Percentiles rank a stretch among this genome's conserved stretches.
Conservation (phyloP, 2,797 vertebrate species). For the Sus cebifrons region DNA sequence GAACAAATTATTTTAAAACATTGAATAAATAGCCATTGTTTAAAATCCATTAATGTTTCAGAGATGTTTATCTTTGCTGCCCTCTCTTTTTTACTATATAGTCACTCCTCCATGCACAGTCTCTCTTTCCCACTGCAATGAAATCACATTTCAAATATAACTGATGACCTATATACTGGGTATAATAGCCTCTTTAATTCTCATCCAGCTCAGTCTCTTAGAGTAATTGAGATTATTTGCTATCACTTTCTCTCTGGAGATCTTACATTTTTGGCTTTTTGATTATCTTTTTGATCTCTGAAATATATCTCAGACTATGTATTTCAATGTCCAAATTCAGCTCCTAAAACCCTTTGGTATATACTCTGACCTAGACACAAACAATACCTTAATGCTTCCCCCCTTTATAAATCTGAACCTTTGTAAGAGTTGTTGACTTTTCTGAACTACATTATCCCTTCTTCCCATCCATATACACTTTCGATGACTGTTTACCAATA, state of each 20-base stretch:
- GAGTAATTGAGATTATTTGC: neutral
- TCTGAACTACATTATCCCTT: neutral
- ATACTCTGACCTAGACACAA: neutral
- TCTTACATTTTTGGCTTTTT: neutral
- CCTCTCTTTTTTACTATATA: neutral
- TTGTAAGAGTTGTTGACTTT: neutral
- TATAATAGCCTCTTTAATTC: neutral
- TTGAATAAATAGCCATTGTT: neutral
- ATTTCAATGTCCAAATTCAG: neutral
- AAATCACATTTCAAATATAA: conserved; percentile 49
- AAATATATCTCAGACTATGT: neutral
- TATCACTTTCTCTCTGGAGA: neutral
- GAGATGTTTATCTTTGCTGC: neutral
- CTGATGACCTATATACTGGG: neutral
- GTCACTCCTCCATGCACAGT: neutral
- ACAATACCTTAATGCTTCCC: neutral
- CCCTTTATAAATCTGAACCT: neutral
- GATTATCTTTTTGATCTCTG: neutral
- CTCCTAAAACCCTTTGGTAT: neutral
- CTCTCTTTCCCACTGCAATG: neutral
- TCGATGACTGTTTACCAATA: neutral
- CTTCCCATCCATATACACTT: neutral
- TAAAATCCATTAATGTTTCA: neutral
- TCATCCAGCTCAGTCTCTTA: neutral
- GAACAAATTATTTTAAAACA: conserved; percentile 39